A percentile compares a stretch with the other conserved stretches of the same genome.
Conservation (phyloP, 2,797 vertebrate genomes). For the Ciconia nigra region DNA sequence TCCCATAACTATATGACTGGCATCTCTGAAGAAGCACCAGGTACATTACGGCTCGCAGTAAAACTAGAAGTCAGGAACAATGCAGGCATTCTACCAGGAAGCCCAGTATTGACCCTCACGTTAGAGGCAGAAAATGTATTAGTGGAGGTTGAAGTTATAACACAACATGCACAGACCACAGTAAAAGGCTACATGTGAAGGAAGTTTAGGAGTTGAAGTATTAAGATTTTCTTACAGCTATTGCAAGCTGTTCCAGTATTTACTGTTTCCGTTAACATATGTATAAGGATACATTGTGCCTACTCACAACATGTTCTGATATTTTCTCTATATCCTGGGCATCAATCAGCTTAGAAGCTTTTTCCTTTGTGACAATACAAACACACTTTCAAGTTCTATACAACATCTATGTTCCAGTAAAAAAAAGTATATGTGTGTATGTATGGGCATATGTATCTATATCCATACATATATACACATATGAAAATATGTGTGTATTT, state of each 20-base stretch:
- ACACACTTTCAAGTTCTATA: neutral
- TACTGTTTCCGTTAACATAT: neutral
- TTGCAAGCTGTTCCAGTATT: neutral
- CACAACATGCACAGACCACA: neutral
- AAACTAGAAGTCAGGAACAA: neutral
- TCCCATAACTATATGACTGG: neutral
- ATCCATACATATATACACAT: neutral
- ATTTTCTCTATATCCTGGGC: neutral
- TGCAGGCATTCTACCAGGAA: neutral
- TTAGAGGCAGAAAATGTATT: neutral
- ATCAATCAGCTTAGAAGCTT: neutral
- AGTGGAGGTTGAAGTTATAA: neutral
- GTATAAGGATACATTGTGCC: neutral
- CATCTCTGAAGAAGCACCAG: neutral
- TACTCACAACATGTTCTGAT: neutral
- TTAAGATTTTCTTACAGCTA: neutral
- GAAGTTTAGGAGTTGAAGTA: neutral
- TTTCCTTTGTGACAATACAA: neutral
- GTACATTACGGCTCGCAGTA: neutral
- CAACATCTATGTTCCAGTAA: neutral
- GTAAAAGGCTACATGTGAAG: neutral
- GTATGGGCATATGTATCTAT: neutral
- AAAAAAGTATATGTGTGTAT: neutral
- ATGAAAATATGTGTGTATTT: neutral
- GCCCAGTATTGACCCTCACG: accelerated